phyloP scores from a whole-genome alignment of 2,797 vertebrate species.

The Galaxias olidus region DNA sequence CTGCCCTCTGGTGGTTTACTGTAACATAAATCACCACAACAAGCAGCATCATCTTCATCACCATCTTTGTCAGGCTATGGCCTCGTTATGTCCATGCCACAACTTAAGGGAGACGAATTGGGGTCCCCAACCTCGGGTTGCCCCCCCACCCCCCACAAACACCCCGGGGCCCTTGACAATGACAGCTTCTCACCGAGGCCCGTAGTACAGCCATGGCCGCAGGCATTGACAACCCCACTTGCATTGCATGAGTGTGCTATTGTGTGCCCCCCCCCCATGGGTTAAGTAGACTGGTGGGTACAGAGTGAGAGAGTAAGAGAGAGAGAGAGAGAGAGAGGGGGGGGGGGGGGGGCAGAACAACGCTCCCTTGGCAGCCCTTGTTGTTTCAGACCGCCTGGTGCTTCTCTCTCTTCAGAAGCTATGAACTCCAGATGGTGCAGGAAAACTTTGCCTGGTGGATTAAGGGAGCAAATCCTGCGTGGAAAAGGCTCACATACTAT shows the following conservation, averaged over 20 bases:
- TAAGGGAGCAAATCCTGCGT: slow-evolving; percentile 74
- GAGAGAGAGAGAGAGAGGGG: too few relatives aligned
- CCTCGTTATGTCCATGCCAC: slow-evolving; percentile 34
- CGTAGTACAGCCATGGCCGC: neutral
- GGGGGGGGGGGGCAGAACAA: too few relatives aligned
- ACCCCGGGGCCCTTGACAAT: too few relatives aligned
- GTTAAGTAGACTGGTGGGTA: slow-evolving; percentile 45
- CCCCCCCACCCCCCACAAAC: too few relatives aligned
- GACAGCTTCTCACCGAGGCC: neutral
- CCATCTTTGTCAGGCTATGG: slow-evolving; percentile 33
- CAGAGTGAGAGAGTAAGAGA: neutral
- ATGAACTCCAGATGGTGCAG: slow-evolving; percentile 80
- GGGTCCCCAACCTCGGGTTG: slow-evolving; percentile 11
- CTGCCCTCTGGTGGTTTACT: slow-evolving; percentile 70
- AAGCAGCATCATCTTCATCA: slow-evolving; percentile 14
- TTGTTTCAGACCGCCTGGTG: slow-evolving; percentile 74
- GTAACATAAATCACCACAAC: slow-evolving; percentile 27
- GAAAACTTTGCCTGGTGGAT: slow-evolving; percentile 77
- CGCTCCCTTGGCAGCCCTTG: slow-evolving; percentile 44
- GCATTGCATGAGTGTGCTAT: slow-evolving; percentile 48
- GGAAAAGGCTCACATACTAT: slow-evolving; percentile 72
- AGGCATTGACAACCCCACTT: slow-evolving; percentile 32
- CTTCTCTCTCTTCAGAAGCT: slow-evolving; percentile 76
- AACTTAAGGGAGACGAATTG: slow-evolving; percentile 25
- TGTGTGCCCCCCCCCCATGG: slow-evolving; percentile 41